Percentiles rank a stretch among this genome's conserved stretches.
Evolutionary conservation across 2,888 invertebrate genomes (phyloP).

Genomic region (Pantelozetes paolii): DNA sequence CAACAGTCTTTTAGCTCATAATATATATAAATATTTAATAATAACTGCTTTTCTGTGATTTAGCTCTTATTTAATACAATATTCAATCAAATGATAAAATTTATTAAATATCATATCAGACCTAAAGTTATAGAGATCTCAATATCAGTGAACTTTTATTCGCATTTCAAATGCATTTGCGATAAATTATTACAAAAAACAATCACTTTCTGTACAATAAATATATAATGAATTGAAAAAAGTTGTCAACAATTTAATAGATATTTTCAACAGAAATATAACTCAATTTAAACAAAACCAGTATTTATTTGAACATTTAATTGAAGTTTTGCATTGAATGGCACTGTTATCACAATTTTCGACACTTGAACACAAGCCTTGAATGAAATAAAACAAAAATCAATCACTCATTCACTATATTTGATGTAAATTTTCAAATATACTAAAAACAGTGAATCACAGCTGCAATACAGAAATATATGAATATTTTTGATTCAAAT

Average conservation of each 20-base stretch:
- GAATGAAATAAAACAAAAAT: slow-evolving; percentile 14
- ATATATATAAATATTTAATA: neutral
- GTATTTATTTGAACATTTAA: slow-evolving; percentile 3
- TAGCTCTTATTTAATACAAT: neutral
- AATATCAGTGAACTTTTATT: slow-evolving; percentile 9
- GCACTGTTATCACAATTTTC: slow-evolving; percentile 21
- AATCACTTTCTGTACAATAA: neutral
- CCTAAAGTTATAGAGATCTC: slow-evolving; percentile 10
- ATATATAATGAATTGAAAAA: neutral
- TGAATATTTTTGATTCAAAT: neutral
- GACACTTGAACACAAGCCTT: slow-evolving; percentile 13
- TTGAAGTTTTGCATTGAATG: slow-evolving; percentile 14
- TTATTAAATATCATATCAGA: slow-evolving; percentile 1
- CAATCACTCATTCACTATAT: neutral
- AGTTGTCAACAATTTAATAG: neutral
- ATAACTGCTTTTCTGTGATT: slow-evolving; percentile 20
- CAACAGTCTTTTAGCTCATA: neutral
- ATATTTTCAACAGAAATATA: neutral
- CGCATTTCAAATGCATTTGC: neutral
- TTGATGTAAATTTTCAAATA: neutral
- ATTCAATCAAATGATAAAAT: neutral
- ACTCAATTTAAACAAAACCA: neutral
- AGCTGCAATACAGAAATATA: slow-evolving; percentile 28
- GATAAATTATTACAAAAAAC: neutral
- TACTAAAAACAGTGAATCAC: neutral